Percentiles rank a stretch among this genome's conserved stretches.
phyloP scores from a whole-genome alignment of 2,888 invertebrate genomes.

The Agrenia bidenticulata region DNA sequence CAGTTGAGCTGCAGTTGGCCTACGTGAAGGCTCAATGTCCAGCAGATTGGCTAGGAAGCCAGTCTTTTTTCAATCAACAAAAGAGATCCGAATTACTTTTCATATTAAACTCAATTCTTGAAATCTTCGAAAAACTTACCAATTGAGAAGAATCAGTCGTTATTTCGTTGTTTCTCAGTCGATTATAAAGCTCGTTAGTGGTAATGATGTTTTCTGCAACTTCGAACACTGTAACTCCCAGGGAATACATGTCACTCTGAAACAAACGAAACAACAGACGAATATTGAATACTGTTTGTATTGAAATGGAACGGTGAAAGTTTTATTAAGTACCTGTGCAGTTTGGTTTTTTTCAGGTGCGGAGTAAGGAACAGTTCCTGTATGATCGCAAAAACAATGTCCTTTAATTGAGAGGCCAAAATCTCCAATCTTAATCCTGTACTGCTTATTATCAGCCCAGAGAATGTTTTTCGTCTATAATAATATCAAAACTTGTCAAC shows the following conservation, averaged over 20 bases:
- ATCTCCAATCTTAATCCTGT: conserved; percentile 32
- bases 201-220: conserved; percentile 32
- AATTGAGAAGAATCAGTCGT: conserved; percentile 8
- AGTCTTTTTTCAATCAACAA: no score
- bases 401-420: conserved; percentile 27
- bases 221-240: conserved; percentile 32
- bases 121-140: no score
- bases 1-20: not conserved
- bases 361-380: conserved; percentile 30
- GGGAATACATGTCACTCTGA: conserved; percentile 42
- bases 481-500: not conserved
- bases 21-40: not conserved
- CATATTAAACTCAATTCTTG: no score
- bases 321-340: conserved; percentile 18
- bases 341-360: conserved; percentile 25
- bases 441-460: conserved; percentile 23
- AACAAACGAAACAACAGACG: conserved; percentile 2
- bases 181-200: conserved; percentile 20
- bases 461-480: conserved; percentile 37
- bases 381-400: not conserved
- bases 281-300: conserved; percentile 6
- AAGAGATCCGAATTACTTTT: no score
- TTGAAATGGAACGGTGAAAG: not conserved
- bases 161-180: not conserved
- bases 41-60: not conserved